Conservation (phyloP, 1,140 invertebrate genomes). For the Meloidogyne chitwoodi region DNA sequence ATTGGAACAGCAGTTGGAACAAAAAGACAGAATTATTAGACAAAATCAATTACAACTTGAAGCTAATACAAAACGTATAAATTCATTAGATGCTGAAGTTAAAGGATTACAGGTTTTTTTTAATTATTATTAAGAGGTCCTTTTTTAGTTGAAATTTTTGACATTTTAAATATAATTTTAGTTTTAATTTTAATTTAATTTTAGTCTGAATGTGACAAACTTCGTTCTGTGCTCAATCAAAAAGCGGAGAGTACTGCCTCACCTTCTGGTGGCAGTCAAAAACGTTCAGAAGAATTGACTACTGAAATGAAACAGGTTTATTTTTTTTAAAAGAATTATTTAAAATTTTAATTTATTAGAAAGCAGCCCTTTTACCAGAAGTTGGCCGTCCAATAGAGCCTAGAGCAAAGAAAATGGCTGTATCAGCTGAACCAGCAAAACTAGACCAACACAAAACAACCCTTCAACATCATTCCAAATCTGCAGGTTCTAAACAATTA, state of each 20-base stretch:
- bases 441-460: conserved; percentile 53
- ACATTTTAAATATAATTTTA: no score
- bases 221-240: conserved; percentile 57
- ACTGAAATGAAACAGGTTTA: conserved; percentile 53
- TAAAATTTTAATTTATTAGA: not conserved
- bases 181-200: not conserved
- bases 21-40: conserved; percentile 51
- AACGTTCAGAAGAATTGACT: conserved; percentile 49
- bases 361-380: conserved; percentile 26
- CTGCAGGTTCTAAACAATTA: conserved; percentile 73
- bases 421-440: conserved; percentile 58
- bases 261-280: conserved; percentile 28
- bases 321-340: not conserved
- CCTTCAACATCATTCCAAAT: conserved; percentile 57
- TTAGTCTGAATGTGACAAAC: conserved; percentile 59
- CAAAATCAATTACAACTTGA: conserved; percentile 53
- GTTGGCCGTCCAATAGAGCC: conserved; percentile 6
- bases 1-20: conserved; percentile 52
- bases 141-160: no score
- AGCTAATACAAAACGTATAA: conserved; percentile 45
- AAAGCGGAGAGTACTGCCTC: conserved; percentile 51
- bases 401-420: conserved; percentile 55
- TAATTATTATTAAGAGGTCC: not conserved
- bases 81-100: conserved; percentile 50
- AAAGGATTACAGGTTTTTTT: conserved; percentile 44